Base-by-base conservation (phyloP, 2,113 vertebrate species). In the Misgurnus anguillicaudatus region DNA sequence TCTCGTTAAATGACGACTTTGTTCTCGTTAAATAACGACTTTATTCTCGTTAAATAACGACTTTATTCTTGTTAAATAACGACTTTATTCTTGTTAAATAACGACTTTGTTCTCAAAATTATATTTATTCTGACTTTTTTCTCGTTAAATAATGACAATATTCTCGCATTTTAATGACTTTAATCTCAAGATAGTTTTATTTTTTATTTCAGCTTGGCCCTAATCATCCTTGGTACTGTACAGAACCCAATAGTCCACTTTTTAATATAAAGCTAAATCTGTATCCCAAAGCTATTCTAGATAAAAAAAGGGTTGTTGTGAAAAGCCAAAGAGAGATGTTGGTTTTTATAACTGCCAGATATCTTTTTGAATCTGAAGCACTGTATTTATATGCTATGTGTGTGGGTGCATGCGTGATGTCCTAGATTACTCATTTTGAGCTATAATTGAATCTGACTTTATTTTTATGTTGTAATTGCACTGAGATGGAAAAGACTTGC, bases 361-460 rank as follows among this genome's bases (percentile, higher is more conserved):
- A 41, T 58, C 67, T 51, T 11, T 21, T 11, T 48, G 42, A 48
- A 41, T 67, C 21, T 53, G 47, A 53, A 69, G 14, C 47, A 6
- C 9, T 53, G 67, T 8, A 55, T 55, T 55, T 7, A 55, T 70
- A 51, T n/a, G 4, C 17, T 38, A 9, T 16, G 8, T 13, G 41
- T 72, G 69, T 42, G 24, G 24, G 17, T 72, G 53, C n/a, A 41
- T 57, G 69, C 19, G 13, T 48, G 39, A 58, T 1, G 11, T 11
- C n/a, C 36, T 13, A 41, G 36, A 72, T 58, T 41, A 21, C 36
- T 72, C n/a, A 21, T 72, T 72, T 72, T 39, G 8, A 57, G 39
- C 68, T 57, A 71, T 39, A 71, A 41, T 57, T n/a, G 47, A 38
- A 17, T 53, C 24, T 53, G 42, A 68, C 47, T 48, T 53, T 19